Evolutionary conservation across 2,113 vertebrate genomes (phyloP), one percentile per base, ranked within the genome.

Genomic region (Herpetotheres cachinnans): DNA sequence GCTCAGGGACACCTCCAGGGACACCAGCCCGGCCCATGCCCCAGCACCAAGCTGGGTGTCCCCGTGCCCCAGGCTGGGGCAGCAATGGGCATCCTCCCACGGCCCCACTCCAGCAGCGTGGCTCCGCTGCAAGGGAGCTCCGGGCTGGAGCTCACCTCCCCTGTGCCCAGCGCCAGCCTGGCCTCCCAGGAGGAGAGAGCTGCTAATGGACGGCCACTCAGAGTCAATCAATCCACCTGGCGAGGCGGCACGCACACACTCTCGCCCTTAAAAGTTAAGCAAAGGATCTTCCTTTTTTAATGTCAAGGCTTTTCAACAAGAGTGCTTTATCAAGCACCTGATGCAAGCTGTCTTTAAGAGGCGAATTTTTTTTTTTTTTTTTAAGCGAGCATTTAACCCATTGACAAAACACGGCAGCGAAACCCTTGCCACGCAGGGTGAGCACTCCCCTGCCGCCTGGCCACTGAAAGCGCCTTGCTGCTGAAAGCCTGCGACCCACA

Each of bases 101-200:
- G 0, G 66, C 38, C 38, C 36, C 0, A 0, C 56, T n/a, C 59
- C 0, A 0, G 47, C 24, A 4, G 22, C 1, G 9, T 0, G 6
- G 32, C 61, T 46, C 29, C 0, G 10, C 40, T 65, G 85, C 30
- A 2, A 24, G 34, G 14, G 71, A 38, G 34, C 7, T 91, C 25
- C 8, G 1, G 6, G 27, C 55, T 40, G 70, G 65, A 49, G 42
- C 20, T 11, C 47, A 5, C 12, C 3, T 5, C 52, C 12, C 16
- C 36, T 5, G 34, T 9, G 10, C 52, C 67, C 67, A 10, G 0
- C 17, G 13, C 63, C 54, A 49, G 59, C 49, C 58, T 9, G 59
- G 84, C 24, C 46, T 18, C 74, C 4, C 8, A 0, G 73, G 55
- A 73, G 76, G 34, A 89, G 49, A 9, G 76, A 49, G 86, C 86